phyloP scores from a whole-genome alignment of 1,140 invertebrate species.

The Elysia chlorotica region DNA sequence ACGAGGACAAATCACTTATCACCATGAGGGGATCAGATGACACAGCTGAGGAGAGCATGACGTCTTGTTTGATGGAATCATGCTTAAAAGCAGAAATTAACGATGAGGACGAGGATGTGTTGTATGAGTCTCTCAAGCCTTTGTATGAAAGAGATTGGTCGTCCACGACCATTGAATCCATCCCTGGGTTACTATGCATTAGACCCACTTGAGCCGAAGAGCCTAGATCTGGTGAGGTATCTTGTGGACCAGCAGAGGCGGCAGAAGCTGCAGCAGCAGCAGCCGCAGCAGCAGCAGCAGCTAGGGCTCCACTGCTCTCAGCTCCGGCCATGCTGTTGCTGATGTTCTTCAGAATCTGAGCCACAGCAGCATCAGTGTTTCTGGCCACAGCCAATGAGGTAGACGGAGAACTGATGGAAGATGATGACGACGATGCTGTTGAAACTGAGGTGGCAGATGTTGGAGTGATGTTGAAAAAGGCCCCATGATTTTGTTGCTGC shows the following conservation, averaged over 20 bases:
- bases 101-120: neutral
- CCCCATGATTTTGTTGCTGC: slow-evolving; percentile 1
- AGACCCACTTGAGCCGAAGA: too few relatives aligned
- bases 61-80: slow-evolving; percentile 29
- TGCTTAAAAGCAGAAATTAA: slow-evolving; percentile 16
- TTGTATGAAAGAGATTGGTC: neutral
- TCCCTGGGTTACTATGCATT: neutral
- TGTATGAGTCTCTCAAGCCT: neutral
- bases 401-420: slow-evolving; percentile 13
- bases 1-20: neutral
- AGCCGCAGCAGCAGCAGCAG: neutral
- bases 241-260: neutral
- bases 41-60: slow-evolving; percentile 28
- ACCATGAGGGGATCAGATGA: neutral
- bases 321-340: slow-evolving; percentile 28
- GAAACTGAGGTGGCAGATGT: slow-evolving; percentile 1
- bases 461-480: slow-evolving; percentile 5
- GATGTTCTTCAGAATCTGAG: slow-evolving; percentile 42
- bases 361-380: slow-evolving; percentile 30
- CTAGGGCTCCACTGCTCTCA: slow-evolving; percentile 1
- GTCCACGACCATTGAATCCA: neutral
- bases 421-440: slow-evolving; percentile 8
- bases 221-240: neutral
- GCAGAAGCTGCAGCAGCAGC: neutral
- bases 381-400: slow-evolving; percentile 24